Percentiles rank a stretch among this genome's conserved stretches.
These are phyloP conservation scores for Neotragus pygmaeus DNA, from an alignment of 2,113 vertebrate species.

Conservation along the genomic window DNA sequence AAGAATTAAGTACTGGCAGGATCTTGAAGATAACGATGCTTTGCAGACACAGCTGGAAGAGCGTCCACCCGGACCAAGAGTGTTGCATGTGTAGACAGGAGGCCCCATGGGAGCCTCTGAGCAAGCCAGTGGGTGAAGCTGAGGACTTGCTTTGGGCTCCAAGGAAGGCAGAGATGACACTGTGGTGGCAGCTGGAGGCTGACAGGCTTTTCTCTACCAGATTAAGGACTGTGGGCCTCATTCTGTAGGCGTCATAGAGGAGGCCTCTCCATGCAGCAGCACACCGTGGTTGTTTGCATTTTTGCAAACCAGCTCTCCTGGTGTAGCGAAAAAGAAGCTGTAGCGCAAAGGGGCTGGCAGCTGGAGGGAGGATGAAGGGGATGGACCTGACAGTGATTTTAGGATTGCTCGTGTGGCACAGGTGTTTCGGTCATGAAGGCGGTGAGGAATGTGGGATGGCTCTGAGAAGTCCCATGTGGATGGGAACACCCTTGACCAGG, in stretches of 20 bases:
- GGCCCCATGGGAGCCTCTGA: neutral
- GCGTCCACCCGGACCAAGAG: rapidly evolving
- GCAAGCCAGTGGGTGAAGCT: neutral
- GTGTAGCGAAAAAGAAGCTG: neutral
- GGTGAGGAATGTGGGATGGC: neutral
- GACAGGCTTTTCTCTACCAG: neutral
- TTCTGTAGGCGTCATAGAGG: neutral
- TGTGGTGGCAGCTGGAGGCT: neutral
- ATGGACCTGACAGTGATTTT: neutral
- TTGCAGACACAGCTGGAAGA: neutral
- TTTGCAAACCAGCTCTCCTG: neutral
- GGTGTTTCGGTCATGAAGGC: neutral
- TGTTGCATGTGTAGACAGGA: too few relatives aligned
- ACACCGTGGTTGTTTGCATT: rapidly evolving
- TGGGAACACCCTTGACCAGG: neutral
- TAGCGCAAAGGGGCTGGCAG: neutral
- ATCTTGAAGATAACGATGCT: neutral
- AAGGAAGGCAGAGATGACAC: too few relatives aligned
- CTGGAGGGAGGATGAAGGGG: neutral
- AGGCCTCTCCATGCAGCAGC: neutral
- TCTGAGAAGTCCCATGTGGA: neutral
- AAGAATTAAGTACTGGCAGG: neutral
- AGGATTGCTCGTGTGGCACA: neutral
- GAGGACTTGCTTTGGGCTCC: too few relatives aligned
- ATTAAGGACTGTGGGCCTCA: rapidly evolving